These are phyloP conservation scores for Hypotaenidia okinawae DNA, from an alignment of 2,797 vertebrate species.

Conservation along the genomic window DNA sequence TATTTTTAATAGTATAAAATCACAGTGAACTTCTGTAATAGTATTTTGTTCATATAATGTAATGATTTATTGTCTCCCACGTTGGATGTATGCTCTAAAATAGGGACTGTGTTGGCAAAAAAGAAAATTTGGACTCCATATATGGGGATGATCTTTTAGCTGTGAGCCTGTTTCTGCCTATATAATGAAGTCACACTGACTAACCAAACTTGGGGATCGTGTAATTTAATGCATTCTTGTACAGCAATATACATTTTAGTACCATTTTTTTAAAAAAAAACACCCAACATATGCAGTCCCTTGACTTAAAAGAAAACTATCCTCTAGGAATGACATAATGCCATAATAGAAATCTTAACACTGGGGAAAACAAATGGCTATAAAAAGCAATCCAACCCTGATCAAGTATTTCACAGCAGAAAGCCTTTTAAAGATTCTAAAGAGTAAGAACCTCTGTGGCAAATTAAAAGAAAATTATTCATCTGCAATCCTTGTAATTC, in stretches of 20 bases:
- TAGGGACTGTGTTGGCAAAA: neutral
- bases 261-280: neutral
- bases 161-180: neutral
- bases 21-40: neutral
- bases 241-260: neutral
- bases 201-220: neutral
- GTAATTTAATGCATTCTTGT: neutral
- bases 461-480: slow-evolving; percentile 11
- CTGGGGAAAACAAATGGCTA: neutral
- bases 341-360: neutral
- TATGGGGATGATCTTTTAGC: neutral
- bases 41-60: neutral
- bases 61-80: neutral
- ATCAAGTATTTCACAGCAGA: neutral
- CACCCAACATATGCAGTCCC: neutral
- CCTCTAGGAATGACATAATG: neutral
- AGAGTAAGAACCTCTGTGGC: neutral
- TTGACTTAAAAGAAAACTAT: neutral
- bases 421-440: neutral
- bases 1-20: neutral
- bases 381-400: neutral
- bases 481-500: neutral
- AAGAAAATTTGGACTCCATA: neutral
- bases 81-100: neutral
- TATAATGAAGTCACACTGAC: neutral